Evolutionary conservation across 2,113 vertebrate genomes (phyloP), one percentile per base, ranked within the genome.

Genomic region (Callorhinus ursinus): DNA sequence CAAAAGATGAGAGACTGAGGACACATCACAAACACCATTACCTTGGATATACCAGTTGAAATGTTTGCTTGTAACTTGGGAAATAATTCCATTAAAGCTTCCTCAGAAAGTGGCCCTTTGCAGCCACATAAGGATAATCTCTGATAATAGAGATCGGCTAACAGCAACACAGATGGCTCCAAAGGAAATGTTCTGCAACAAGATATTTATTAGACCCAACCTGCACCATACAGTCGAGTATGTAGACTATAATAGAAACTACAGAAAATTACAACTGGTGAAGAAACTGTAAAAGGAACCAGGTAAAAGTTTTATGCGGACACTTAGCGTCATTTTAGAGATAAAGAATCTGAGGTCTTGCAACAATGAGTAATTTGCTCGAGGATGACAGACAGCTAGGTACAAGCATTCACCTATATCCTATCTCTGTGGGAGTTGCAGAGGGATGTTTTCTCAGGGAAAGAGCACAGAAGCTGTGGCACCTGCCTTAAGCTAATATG

Each of bases 131-230:
- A 98, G 0, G 99, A 98, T 97, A 99, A 88, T 88, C 99, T 99
- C 0, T 99, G 99, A 97, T 99, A 99, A 98, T 99, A 99, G 90
- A 99, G 99, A 98, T 99, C 99, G 74, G 98, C 99, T 33, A 99
- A 97, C 90, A 99, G 98, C 98, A 99, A 97, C 0, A 98, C 99
- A 31, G 99, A 99, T 4, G 98, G 98, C 84, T 99, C 99, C 31
- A 98, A 97, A 42, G 99, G 99, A 89, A 99, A 99, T 85, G 97
- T 98, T 96, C 99, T 99, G 93, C 46, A 98, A 98, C 1, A 71
- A 96, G 6, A 39, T 11, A 74, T n/a, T 24, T 18, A 46, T 92
- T 57, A 97, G 84, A 71, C 5, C 24, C 31, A 57, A 77, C n/a
- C 9, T 42, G 71, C 0, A 55, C 33, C 84, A n/a, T 0, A 36